Base-by-base conservation (phyloP, 1,140 invertebrate genomes). In the Bombus impatiens region DNA sequence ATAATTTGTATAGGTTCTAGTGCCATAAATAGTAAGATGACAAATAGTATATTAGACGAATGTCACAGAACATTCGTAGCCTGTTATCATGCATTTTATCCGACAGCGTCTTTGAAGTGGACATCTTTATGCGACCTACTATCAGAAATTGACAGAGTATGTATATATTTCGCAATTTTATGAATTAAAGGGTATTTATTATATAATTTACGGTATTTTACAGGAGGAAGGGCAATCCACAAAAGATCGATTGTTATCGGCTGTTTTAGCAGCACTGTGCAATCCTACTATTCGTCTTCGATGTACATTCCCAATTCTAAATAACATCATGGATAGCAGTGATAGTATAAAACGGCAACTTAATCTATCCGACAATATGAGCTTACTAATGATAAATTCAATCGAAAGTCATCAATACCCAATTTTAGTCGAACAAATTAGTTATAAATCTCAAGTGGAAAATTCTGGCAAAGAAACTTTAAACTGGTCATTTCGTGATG, bases 51-150 rank as follows among this genome's bases (percentile, higher is more conserved):
- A 82, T 94, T 99, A 25, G 97, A 98, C 47, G 98, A 99, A 92
- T 98, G 98, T 91, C 98, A 99, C 90, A 96, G 97, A 78, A 99
- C 98, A 18, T 98, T 99, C 93, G 97, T 98, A 6, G 96, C 97
- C 6, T 99, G 98, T 94, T 99, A 99, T 92, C 98, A 99, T 95
- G 98, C 98, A 1, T 99, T 99, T 95, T 99, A 99, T 95, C 98
- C 99, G 0, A 99, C 98, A 2, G 97, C 98, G 0, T 97, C 97
- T 82, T 95, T 99, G 35, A 99, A 99, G 93, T 99, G 99, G 98
- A 97, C 97, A 82, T 98, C 98, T 92, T 94, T 99, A 0, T 99
- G 98, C 95, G 98, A 98, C 92, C 94, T 99, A 28, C 95, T 99
- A 35, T 96, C 96, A 67, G 96, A 98, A 91, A 97, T 98, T 86